A percentile compares a stretch with the other conserved stretches of the same genome.
These are phyloP conservation scores for Pipa parva DNA, from an alignment of 2,113 vertebrate species.

Conservation along the genomic window DNA sequence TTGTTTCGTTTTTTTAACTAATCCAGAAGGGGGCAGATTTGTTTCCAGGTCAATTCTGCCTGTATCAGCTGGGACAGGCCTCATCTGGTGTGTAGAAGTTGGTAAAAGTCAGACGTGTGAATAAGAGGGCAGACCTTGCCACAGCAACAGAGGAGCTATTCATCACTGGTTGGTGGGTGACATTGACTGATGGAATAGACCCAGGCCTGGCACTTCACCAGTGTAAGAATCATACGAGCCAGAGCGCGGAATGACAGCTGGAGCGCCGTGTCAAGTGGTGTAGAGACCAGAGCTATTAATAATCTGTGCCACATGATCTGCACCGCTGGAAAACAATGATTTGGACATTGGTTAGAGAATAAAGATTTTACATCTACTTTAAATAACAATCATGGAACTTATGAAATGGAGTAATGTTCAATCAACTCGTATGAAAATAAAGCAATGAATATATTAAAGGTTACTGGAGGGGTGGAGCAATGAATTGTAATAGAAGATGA, in stretches of 20 bases:
- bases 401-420: constrained; percentile 79
- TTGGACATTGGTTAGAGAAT: constrained; percentile 79
- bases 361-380: constrained; percentile 81
- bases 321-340: constrained; percentile 68
- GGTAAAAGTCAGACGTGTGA: constrained; percentile 75
- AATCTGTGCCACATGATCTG: constrained; percentile 90
- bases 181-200: constrained; percentile 96
- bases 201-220: constrained; percentile 87
- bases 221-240: constrained; percentile 86
- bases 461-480: constrained; percentile 47
- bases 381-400: constrained; percentile 63
- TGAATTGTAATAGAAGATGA: constrained; percentile 24
- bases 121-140: constrained; percentile 65
- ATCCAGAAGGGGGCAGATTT: constrained; percentile 49
- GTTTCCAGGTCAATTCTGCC: constrained; percentile 59
- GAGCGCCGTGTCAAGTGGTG: constrained; percentile 96
- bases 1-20: constrained; percentile 81
- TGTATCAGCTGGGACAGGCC: constrained; percentile 58
- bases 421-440: constrained; percentile 83
- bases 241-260: constrained; percentile 92
- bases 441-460: constrained; percentile 80
- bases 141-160: constrained; percentile 73
- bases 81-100: constrained; percentile 74
- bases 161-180: constrained; percentile 89
- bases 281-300: constrained; percentile 98